A percentile compares a stretch with the other conserved stretches of the same genome.
Evolutionary conservation across 2,797 vertebrate genomes (phyloP).

Genomic region (Chaetodon trifasciatus): DNA sequence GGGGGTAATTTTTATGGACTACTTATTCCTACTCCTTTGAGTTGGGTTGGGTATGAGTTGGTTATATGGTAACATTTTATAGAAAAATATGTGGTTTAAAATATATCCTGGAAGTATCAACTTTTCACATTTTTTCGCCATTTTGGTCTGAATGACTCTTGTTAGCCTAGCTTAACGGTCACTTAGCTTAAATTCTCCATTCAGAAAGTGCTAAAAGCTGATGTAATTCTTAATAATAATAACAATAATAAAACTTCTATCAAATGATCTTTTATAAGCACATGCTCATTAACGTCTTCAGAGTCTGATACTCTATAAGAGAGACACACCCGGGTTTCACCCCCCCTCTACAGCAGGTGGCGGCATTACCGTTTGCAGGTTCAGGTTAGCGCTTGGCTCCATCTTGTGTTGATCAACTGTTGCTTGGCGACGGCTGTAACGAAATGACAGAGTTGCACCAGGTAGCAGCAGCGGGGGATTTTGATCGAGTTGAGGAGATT

Average conservation of each 20-base stretch:
- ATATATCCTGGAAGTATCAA: too few species aligned
- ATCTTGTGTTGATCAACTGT: constrained; percentile 44
- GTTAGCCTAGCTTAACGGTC: not conserved
- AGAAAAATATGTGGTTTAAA: not conserved
- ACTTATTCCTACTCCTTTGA: not conserved
- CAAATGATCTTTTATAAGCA: not conserved
- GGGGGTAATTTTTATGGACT: not conserved
- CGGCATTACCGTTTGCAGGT: constrained; percentile 10
- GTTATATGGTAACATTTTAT: not conserved
- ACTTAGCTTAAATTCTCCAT: not conserved
- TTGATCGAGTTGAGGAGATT: constrained; percentile 81
- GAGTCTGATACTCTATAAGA: not conserved
- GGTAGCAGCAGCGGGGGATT: constrained; percentile 88
- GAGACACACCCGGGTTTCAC: not conserved
- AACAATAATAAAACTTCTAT: not conserved
- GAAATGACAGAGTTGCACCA: constrained; percentile 92
- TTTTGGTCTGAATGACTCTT: not conserved
- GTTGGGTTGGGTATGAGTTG: too few species aligned
- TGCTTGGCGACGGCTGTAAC: constrained; percentile 46
- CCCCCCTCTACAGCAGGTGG: constrained; percentile 43
- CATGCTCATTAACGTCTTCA: not conserved
- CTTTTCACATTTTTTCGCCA: not conserved
- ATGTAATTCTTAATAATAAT: too few species aligned
- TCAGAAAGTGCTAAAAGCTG: not conserved
- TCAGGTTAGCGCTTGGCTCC: not conserved